These are phyloP conservation scores for Phalera bucephala DNA, from an alignment of 2,888 invertebrate genomes.

Conservation along the genomic window DNA sequence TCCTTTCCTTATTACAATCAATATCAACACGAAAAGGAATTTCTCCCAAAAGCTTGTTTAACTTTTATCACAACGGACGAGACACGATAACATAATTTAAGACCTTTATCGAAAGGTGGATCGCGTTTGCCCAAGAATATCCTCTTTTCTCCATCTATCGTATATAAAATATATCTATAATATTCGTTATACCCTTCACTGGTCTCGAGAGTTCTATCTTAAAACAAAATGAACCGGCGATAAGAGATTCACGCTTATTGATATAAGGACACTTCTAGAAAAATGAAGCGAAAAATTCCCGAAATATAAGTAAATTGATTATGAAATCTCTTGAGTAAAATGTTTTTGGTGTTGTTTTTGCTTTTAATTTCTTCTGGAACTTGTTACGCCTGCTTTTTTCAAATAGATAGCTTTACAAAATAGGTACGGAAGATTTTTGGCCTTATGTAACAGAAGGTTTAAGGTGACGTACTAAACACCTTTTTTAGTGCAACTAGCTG, in stretches of 20 bases:
- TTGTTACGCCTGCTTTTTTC: background rate
- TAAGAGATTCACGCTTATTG: conserved; percentile 40
- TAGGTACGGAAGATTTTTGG: no score
- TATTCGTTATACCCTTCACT: conserved; percentile 49
- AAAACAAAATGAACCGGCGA: conserved; percentile 58
- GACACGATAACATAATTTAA: conserved; percentile 63
- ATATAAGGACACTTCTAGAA: conserved; percentile 6
- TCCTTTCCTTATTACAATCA: conserved; percentile 14
- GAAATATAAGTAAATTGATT: conserved; percentile 1
- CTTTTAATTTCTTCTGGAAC: no score
- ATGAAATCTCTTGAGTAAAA: background rate
- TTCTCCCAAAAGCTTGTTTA: conserved; percentile 41
- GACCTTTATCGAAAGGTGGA: conserved; percentile 51
- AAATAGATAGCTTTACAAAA: background rate
- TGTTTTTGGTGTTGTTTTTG: no score
- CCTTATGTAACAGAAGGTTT: no score
- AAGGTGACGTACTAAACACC: no score
- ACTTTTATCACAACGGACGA: no score
- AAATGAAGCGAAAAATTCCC: conserved; percentile 1
- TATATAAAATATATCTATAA: conserved; percentile 47
- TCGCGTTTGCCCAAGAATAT: conserved; percentile 42
- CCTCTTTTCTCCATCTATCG: conserved; percentile 15
- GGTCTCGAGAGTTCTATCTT: conserved; percentile 53
- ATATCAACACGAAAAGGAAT: no score
- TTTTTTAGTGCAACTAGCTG: no score